phyloP scores from a whole-genome alignment of 2,797 vertebrate genomes.

The Alexandromys oeconomus region DNA sequence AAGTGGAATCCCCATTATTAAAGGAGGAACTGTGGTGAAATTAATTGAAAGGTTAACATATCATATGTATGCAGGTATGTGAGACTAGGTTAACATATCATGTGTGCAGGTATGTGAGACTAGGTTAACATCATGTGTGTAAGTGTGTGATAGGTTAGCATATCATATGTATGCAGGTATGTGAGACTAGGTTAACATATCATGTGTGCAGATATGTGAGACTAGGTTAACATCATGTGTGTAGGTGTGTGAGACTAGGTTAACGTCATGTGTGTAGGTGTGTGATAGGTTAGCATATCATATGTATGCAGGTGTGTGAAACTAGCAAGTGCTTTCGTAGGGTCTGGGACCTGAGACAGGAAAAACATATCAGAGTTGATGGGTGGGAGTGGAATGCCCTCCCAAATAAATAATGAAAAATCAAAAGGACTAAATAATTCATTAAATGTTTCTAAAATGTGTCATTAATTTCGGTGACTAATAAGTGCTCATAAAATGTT shows the following conservation, averaged over 20 bases:
- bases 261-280: too few species aligned
- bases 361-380: background rate
- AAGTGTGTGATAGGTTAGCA: too few species aligned
- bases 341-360: background rate
- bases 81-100: background rate
- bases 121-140: too few species aligned
- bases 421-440: slow-evolving; percentile 25
- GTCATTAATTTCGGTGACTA: slow-evolving; percentile 48
- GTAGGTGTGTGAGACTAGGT: slow-evolving; percentile 64
- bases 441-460: slow-evolving; percentile 49
- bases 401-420: slow-evolving; percentile 58
- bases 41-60: slow-evolving; percentile 98
- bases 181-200: too few species aligned
- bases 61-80: slow-evolving; percentile 98
- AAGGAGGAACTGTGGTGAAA: slow-evolving; percentile 97
- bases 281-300: background rate
- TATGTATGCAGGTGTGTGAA: slow-evolving; percentile 62
- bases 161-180: too few species aligned
- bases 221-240: too few species aligned
- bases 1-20: slow-evolving; percentile 97
- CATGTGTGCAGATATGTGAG: too few species aligned
- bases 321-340: background rate
- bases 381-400: background rate
- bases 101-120: too few species aligned
- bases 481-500: slow-evolving; percentile 34